Conservation (phyloP, 2,888 invertebrate genomes). For the Tribolium freemani region DNA sequence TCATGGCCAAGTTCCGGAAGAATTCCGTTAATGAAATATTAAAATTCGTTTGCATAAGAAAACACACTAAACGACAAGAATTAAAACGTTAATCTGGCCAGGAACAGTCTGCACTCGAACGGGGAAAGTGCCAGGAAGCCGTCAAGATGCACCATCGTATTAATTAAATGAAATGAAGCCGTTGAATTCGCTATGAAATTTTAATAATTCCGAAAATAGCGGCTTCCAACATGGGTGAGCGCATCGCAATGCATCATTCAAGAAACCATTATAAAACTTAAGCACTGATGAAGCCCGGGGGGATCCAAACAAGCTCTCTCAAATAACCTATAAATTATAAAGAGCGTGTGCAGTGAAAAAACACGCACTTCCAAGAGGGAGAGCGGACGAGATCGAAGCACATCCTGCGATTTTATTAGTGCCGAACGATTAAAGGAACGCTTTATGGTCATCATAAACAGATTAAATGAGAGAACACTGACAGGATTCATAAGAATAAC, state of each 20-base stretch:
- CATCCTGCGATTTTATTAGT: background rate
- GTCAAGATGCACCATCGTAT: slow-evolving; percentile 47
- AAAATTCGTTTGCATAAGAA: slow-evolving; percentile 52
- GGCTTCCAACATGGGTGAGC: slow-evolving; percentile 23
- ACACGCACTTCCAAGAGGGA: slow-evolving; percentile 31
- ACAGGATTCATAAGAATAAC: background rate
- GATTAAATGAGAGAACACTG: background rate
- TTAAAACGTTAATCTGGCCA: slow-evolving; percentile 52
- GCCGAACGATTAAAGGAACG: background rate
- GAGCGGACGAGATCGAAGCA: background rate
- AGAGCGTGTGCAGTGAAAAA: slow-evolving; percentile 46
- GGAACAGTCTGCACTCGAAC: slow-evolving; percentile 42
- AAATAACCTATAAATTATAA: slow-evolving; percentile 59
- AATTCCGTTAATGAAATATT: slow-evolving; percentile 58
- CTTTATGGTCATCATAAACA: background rate
- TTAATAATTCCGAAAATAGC: slow-evolving; percentile 58
- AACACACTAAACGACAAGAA: slow-evolving; percentile 49
- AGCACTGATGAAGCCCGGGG: slow-evolving; percentile 58
- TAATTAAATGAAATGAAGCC: slow-evolving; percentile 54
- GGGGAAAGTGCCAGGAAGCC: slow-evolving; percentile 29
- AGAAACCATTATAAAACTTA: slow-evolving; percentile 60
- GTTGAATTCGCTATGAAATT: slow-evolving; percentile 54
- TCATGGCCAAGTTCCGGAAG: slow-evolving; percentile 54
- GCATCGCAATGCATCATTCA: slow-evolving; percentile 59
- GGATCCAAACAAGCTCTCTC: slow-evolving; percentile 53